phyloP scores from a whole-genome alignment of 92 coral and sea anemone species.

The Paramuricea clavata region DNA sequence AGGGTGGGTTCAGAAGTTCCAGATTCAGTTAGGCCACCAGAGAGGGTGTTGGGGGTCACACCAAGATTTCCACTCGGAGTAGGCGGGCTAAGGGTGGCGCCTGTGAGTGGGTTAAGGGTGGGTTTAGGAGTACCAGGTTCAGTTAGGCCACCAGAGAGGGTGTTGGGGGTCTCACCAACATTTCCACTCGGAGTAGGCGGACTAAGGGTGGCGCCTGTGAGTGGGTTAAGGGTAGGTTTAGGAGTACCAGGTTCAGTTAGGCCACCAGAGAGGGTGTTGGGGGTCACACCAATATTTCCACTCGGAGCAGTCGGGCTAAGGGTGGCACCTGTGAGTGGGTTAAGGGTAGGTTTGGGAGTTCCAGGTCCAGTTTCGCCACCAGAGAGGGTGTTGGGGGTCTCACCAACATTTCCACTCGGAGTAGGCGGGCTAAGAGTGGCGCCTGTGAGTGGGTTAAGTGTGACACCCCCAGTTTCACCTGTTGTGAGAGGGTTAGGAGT shows the following conservation, averaged over 20 bases:
- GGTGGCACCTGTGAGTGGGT: not conserved
- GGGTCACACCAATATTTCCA: not conserved
- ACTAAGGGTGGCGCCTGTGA: not conserved
- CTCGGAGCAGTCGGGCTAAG: not conserved
- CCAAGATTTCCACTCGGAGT: not conserved
- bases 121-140: not conserved
- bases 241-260: not conserved
- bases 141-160: not conserved
- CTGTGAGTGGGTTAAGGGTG: not conserved
- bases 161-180: not conserved
- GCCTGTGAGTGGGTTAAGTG: not conserved
- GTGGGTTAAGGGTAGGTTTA: not conserved
- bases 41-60: not conserved
- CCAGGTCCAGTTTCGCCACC: not conserved
- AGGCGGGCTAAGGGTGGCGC: not conserved
- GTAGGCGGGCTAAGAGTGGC: not conserved
- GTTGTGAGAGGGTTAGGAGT: not conserved
- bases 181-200: not conserved
- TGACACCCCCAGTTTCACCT: not conserved
- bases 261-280: not conserved
- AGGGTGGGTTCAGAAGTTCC: not conserved
- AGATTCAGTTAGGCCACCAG: not conserved
- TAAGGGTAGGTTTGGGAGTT: not conserved
- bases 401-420: not conserved
- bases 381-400: not conserved